Base-by-base conservation (phyloP, 2,888 invertebrate species). In the Eristalis tenax region DNA sequence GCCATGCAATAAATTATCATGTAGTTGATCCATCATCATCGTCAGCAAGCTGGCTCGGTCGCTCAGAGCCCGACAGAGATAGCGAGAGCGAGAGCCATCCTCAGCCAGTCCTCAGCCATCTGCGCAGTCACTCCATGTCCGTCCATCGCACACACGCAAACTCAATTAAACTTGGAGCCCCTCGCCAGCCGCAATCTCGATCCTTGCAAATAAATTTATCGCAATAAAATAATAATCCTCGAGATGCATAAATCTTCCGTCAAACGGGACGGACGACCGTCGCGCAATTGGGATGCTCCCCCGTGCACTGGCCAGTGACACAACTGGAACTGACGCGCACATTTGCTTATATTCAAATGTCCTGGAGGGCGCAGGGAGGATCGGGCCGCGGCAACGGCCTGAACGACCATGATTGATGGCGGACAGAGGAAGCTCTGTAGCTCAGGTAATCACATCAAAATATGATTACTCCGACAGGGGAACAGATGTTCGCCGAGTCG, bases 271-370 rank as follows among this genome's bases (percentile, higher is more conserved):
- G 61, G 69, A 70, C 82, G 74, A 64, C 65, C 43, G 56, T 86
- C 86, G 65, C 75, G 79, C 78, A 83, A 87, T 83, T 79, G 71
- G 71, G 75, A 70, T 59, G 69, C 64, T 74, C 69, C 79, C 73
- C 61, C 66, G 66, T 32, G 56, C 75, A 59, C 22, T 32, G 13
- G 61, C 8, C 26, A 63, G 79, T 83, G 76, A 76, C 81, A 66
- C 68, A 74, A 38, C 57, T 61, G 68, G 28, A n/a, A 22, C 43
- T 13, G 15, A 13, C 18, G 0, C 26, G 50, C n/a, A 57, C 57
- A 87, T 87, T 87, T 87, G 87, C 83, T 87, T 87, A 87, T 87
- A 87, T 87, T 87, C 87, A 87, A 87, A 87, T 87, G 87, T 50
- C 50, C 50, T 50, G 50, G 32, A 0, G 32, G 4, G 50, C 6